Evolutionary conservation across 2,888 invertebrate species (phyloP).

Genomic region (Chalcis sispes): DNA sequence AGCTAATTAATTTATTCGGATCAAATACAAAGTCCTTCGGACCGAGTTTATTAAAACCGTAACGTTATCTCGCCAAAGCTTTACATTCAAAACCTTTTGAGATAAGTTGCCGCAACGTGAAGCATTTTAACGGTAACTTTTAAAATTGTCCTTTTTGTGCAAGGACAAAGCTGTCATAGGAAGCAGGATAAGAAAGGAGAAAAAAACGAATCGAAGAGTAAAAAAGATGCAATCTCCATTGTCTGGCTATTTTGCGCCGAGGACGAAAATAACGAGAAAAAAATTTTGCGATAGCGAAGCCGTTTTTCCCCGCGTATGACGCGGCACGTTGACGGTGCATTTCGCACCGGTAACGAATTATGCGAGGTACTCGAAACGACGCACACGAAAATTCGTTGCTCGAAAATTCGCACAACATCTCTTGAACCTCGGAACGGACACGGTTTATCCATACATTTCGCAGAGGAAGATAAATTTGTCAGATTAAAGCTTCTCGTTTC

Average conservation of each 20-base stretch:
- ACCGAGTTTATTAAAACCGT: too few relatives aligned
- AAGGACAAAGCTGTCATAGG: too few relatives aligned
- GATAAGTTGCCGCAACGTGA: too few relatives aligned
- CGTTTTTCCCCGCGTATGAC: slow-evolving; percentile 24
- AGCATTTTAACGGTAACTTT: too few relatives aligned
- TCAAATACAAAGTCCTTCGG: too few relatives aligned
- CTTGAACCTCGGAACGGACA: slow-evolving; percentile 54
- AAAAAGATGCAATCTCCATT: not conserved
- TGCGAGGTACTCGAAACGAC: slow-evolving; percentile 58
- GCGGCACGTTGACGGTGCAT: too few relatives aligned
- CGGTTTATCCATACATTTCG: slow-evolving; percentile 57
- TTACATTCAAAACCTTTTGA: too few relatives aligned
- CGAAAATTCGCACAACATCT: slow-evolving; percentile 62
- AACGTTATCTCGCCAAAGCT: too few relatives aligned
- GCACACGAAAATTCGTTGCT: slow-evolving; percentile 58
- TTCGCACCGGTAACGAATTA: slow-evolving; percentile 65
- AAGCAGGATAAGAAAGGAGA: not conserved
- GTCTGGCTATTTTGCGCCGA: too few relatives aligned
- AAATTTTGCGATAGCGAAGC: not conserved
- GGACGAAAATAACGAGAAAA: not conserved
- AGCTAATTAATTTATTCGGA: too few relatives aligned
- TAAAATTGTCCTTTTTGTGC: too few relatives aligned
- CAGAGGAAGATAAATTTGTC: slow-evolving; percentile 62
- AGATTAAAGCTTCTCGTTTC: slow-evolving; percentile 57
- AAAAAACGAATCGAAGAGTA: not conserved